Percentiles rank a stretch among this genome's conserved stretches.
Conservation (phyloP, 2,797 vertebrate genomes). For the Pempheris klunzingeri region DNA sequence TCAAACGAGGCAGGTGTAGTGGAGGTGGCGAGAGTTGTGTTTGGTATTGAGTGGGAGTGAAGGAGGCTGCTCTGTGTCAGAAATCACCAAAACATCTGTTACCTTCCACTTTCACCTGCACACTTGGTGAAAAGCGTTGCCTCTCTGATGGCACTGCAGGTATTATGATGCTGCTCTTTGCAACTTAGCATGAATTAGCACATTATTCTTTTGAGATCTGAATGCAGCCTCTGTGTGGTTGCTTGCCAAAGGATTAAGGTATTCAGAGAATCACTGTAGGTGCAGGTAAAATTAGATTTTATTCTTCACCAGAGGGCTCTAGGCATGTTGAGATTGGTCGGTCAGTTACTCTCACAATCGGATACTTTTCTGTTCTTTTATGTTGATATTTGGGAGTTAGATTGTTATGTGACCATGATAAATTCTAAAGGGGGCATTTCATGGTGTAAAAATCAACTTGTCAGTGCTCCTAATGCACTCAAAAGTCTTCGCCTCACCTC, state of each 20-base stretch:
- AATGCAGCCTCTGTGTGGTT: neutral
- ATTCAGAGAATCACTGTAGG: neutral
- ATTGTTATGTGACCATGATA: too few relatives aligned
- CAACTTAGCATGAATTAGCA: neutral
- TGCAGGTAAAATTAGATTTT: neutral
- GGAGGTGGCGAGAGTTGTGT: conserved; percentile 50
- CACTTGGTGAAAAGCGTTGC: conserved; percentile 25
- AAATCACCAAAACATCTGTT: conserved; percentile 48
- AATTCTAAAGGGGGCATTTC: too few relatives aligned
- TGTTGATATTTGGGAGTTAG: neutral
- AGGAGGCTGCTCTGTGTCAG: conserved; percentile 43
- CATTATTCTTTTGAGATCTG: neutral
- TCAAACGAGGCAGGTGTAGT: conserved; percentile 40
- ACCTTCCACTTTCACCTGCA: conserved; percentile 22
- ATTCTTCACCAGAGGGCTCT: neutral
- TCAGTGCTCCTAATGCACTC: too few relatives aligned
- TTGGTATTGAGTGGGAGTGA: conserved; percentile 55
- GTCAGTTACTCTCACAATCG: neutral
- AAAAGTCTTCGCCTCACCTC: neutral
- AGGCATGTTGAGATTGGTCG: neutral
- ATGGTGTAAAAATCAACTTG: too few relatives aligned
- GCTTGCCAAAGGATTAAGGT: neutral
- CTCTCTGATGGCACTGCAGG: conserved; percentile 4
- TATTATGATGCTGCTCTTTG: neutral
- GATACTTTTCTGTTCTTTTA: neutral